Evolutionary conservation across 2,797 vertebrate genomes (phyloP).

Genomic region (Coranthus polyacanthus): DNA sequence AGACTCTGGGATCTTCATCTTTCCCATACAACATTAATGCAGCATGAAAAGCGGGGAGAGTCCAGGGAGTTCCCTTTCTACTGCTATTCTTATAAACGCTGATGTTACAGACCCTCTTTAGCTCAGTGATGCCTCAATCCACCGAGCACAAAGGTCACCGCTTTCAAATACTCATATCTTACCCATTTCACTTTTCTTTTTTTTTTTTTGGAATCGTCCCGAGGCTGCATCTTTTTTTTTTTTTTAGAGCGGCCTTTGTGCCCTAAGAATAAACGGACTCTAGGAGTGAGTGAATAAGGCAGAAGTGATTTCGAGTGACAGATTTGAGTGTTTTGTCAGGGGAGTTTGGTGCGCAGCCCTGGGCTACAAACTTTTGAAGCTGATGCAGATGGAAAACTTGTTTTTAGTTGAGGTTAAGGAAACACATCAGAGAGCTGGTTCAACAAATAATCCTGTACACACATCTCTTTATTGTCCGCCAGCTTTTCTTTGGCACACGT

Average conservation of each 20-base stretch:
- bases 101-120: too few relatives aligned
- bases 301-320: background rate
- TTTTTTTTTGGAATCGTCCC: too few relatives aligned
- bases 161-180: too few relatives aligned
- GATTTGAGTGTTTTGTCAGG: constrained; percentile 7
- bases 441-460: background rate
- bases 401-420: constrained; percentile 19
- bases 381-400: constrained; percentile 30
- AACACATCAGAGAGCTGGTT: constrained; percentile 13
- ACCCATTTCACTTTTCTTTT: too few relatives aligned
- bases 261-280: background rate
- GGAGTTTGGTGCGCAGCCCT: constrained; percentile 9
- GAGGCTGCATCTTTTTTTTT: too few relatives aligned
- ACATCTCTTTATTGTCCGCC: background rate
- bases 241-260: too few relatives aligned
- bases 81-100: too few relatives aligned
- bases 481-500: background rate
- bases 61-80: constrained; percentile 30
- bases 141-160: too few relatives aligned
- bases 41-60: constrained; percentile 9
- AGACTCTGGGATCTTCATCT: constrained; percentile 30
- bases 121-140: too few relatives aligned
- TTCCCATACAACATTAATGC: constrained; percentile 46
- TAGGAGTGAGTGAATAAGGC: background rate
- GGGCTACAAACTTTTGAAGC: too few relatives aligned